Conservation (phyloP, 2,888 invertebrate species). For the Polylopha cassiicola region DNA sequence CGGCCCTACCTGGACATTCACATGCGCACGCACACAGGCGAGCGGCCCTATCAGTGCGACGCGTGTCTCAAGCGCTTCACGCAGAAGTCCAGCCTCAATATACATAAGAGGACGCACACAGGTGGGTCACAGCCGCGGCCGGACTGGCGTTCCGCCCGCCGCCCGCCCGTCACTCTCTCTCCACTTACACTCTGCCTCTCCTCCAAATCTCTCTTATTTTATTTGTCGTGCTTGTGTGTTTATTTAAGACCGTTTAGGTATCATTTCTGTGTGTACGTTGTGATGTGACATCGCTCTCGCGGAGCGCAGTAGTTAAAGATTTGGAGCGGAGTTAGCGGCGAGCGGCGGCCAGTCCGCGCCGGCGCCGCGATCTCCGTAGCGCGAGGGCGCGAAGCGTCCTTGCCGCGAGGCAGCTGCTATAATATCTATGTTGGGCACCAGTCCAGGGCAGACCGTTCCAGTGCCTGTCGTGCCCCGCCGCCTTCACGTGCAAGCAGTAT, state of each 20-base stretch:
- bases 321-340: constrained; percentile 66
- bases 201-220: constrained; percentile 42
- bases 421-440: constrained; percentile 75
- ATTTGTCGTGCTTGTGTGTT: constrained; percentile 28
- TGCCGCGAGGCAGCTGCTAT: constrained; percentile 68
- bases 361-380: constrained; percentile 67
- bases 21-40: constrained; percentile 78
- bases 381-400: constrained; percentile 69
- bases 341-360: constrained; percentile 72
- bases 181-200: constrained; percentile 44
- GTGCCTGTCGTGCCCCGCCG: constrained; percentile 78
- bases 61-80: constrained; percentile 87
- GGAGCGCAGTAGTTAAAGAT: constrained; percentile 34
- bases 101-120: constrained; percentile 87
- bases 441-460: constrained; percentile 78
- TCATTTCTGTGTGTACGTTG: constrained; percentile 14
- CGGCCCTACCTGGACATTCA: constrained; percentile 73
- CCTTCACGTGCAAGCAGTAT: constrained; percentile 79
- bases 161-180: constrained; percentile 46
- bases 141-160: constrained; percentile 67
- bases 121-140: constrained; percentile 75
- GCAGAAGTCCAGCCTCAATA: constrained; percentile 88
- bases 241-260: constrained; percentile 4
- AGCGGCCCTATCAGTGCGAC: constrained; percentile 82
- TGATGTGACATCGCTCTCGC: constrained; percentile 21